phyloP scores from a whole-genome alignment of 1,140 invertebrate species.

The Anthonomus grandis region DNA sequence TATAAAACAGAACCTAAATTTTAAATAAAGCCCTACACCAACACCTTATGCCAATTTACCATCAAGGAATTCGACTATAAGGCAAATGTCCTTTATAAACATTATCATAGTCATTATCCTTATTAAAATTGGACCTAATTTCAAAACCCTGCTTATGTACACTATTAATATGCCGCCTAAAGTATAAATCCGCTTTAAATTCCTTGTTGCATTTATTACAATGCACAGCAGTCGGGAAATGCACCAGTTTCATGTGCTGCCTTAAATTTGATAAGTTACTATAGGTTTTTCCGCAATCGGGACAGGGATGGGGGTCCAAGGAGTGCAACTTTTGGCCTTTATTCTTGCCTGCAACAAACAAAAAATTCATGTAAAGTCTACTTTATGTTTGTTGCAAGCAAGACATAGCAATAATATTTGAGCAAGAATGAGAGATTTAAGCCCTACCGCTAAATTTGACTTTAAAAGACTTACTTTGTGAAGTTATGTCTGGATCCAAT shows the following conservation, averaged over 20 bases:
- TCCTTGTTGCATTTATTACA: conserved; percentile 71
- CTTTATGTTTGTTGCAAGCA: conserved; percentile 25
- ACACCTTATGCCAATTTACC: not conserved
- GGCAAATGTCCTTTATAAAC: not conserved
- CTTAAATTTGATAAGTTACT: conserved; percentile 76
- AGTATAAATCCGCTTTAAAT: conserved; percentile 76
- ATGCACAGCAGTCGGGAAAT: conserved; percentile 71
- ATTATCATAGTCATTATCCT: not conserved
- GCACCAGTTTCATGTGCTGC: conserved; percentile 76
- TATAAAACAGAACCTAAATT: too few relatives aligned
- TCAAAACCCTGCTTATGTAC: conserved; percentile 50
- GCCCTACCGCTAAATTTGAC: conserved; percentile 1
- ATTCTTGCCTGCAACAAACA: conserved; percentile 47
- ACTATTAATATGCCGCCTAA: conserved; percentile 64
- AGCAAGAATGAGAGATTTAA: too few relatives aligned
- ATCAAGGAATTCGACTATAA: not conserved
- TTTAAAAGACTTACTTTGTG: conserved; percentile 31
- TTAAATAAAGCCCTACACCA: not conserved
- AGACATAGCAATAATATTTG: conserved; percentile 2
- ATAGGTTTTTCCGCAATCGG: conserved; percentile 74
- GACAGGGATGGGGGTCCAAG: conserved; percentile 67
- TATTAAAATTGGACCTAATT: not conserved
- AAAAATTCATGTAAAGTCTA: conserved; percentile 50
- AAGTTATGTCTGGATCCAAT: conserved; percentile 23
- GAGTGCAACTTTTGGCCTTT: conserved; percentile 60